Base-by-base conservation (phyloP, 2,888 invertebrate species). In the Agrotis clavis region DNA sequence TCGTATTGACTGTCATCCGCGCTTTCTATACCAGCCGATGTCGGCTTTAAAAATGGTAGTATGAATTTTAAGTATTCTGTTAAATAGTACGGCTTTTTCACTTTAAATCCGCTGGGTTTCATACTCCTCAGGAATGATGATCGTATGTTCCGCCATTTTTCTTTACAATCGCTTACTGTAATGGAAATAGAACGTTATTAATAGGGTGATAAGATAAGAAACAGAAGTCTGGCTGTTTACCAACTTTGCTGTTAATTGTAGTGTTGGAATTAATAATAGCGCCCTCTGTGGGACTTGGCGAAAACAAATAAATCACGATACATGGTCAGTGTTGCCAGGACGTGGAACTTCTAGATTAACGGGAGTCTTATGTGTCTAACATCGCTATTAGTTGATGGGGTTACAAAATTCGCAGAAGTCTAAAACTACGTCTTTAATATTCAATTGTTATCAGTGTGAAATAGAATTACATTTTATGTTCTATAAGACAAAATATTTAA, bases 101-200 rank as follows among this genome's bases (percentile, higher is more conserved):
- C 74, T 81, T 88, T 90, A 5, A 73, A 72, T 0, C 81, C 81
- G 18, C 77, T 85, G 0, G 82, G 84, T 64, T 87, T 89, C 76
- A 90, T 83, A 64, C 89, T 90, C 65, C 89, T 86, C 11, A 90
- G 69, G 68, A 88, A 89, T 0, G 90, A 90, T 19, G 89, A 89
- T 66, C 90, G 71, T 68, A 90, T 90, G 48, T 90, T 90, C 16
- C 89, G 81, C 90, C 90, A 90, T 86, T 90, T 90, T 70, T 90
- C 90, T 81, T 89, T 90, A 68, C 88, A 88, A 59, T 90, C 90
- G 50, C 77, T 83, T 4, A 90, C 90, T 90, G 88, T 50, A 89
- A 90, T 54, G 19, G 64, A 19, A 83, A 74, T 45, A 61, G 45
- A 64, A 59, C 7, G 68, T 48, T 77, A 64, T 77, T 70, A 72